Evolutionary conservation across 2,113 vertebrate genomes (phyloP).

Genomic region (Lophius piscatorius): DNA sequence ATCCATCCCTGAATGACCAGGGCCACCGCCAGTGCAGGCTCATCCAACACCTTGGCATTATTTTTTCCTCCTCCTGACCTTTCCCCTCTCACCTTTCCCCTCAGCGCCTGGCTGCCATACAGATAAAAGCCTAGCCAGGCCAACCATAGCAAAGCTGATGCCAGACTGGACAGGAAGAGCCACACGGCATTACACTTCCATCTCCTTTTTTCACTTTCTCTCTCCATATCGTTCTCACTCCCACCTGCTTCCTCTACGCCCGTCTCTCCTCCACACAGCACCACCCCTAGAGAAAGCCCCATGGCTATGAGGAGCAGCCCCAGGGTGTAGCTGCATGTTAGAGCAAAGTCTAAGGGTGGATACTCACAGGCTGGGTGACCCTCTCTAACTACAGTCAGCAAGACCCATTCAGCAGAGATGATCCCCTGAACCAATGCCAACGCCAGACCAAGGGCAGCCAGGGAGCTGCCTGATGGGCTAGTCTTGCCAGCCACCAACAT

Average conservation of each 20-base stretch:
- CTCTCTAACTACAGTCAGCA: slow-evolving; percentile 90
- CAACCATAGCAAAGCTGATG: slow-evolving; percentile 91
- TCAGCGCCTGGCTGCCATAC: slow-evolving; percentile 84
- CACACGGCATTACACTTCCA: slow-evolving; percentile 93
- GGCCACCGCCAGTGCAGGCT: slow-evolving; percentile 91
- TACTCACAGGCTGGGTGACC: slow-evolving; percentile 90
- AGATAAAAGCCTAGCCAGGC: slow-evolving; percentile 97
- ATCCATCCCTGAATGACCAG: slow-evolving; percentile 94
- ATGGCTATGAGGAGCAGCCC: slow-evolving; percentile 86
- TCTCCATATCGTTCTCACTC: slow-evolving; percentile 64
- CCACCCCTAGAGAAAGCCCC: slow-evolving; percentile 85
- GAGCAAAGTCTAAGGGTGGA: slow-evolving; percentile 90
- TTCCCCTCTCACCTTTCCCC: slow-evolving; percentile 48
- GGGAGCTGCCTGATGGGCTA: slow-evolving; percentile 86
- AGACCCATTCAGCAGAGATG: slow-evolving; percentile 91
- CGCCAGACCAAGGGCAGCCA: slow-evolving; percentile 84
- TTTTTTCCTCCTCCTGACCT: slow-evolving; percentile 80
- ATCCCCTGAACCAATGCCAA: slow-evolving; percentile 93
- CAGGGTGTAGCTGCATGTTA: slow-evolving; percentile 91
- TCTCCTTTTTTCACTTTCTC: slow-evolving; percentile 80
- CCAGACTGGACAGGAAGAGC: slow-evolving; percentile 87
- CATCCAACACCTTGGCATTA: slow-evolving; percentile 85
- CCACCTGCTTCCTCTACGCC: slow-evolving; percentile 74
- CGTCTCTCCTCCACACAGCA: slow-evolving; percentile 89
- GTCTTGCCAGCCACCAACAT: slow-evolving; percentile 85